These are phyloP conservation scores for Apocrypta bakeri DNA, from an alignment of 1,140 invertebrate species.

Conservation along the genomic window DNA sequence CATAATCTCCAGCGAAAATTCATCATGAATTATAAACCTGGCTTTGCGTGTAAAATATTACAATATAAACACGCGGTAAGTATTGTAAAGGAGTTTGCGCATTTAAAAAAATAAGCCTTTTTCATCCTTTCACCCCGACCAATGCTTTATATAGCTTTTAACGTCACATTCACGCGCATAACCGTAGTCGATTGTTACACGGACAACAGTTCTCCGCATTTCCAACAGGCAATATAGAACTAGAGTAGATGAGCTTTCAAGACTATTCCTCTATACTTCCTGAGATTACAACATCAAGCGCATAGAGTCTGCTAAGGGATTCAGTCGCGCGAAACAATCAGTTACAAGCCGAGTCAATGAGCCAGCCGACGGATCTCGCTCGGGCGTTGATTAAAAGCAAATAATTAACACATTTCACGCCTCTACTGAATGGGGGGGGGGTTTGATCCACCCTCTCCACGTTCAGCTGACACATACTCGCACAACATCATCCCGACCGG, in stretches of 20 bases:
- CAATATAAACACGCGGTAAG: not conserved
- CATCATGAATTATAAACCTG: not conserved
- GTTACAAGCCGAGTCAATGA: not conserved
- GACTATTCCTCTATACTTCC: not conserved
- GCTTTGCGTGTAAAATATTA: not conserved
- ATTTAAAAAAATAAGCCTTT: too few species aligned
- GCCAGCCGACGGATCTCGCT: not conserved
- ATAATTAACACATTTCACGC: slow-evolving; percentile 42
- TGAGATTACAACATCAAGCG: not conserved
- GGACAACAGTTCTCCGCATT: too few species aligned
- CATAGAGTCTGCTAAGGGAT: not conserved
- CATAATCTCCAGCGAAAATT: not conserved
- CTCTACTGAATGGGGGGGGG: not conserved
- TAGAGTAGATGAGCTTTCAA: not conserved
- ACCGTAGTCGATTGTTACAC: too few species aligned
- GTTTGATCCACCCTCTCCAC: not conserved
- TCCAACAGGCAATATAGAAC: too few species aligned
- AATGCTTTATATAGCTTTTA: too few species aligned
- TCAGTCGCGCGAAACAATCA: not conserved
- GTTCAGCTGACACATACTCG: not conserved
- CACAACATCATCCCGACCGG: not conserved
- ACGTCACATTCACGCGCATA: too few species aligned
- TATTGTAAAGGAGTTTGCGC: too few species aligned
- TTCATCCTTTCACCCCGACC: too few species aligned
- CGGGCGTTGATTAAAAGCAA: slow-evolving; percentile 46